phyloP scores from a whole-genome alignment of 1,140 invertebrate genomes.

The Uloborus diversus region DNA sequence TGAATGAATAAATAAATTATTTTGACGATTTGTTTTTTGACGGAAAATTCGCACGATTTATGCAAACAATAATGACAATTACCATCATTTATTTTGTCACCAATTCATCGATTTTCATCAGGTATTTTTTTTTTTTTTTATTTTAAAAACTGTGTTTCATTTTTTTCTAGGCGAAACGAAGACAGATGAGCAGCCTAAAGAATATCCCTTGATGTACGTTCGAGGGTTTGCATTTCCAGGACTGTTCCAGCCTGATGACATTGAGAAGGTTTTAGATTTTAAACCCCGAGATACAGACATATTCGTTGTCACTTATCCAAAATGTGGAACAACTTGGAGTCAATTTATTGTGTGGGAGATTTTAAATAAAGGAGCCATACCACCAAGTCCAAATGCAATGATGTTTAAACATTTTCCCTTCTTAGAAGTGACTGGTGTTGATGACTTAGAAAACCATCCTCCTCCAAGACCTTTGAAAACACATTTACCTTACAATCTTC shows the following conservation, averaged over 20 bases:
- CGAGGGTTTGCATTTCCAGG: conserved; percentile 1
- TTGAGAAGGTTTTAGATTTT: conserved; percentile 27
- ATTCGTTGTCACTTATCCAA: conserved; percentile 55
- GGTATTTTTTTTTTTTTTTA: too few relatives aligned
- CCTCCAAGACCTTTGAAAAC: conserved; percentile 48
- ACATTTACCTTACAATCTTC: conserved; percentile 49
- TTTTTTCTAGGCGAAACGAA: too few relatives aligned
- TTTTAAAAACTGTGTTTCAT: too few relatives aligned
- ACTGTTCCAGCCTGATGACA: neutral
- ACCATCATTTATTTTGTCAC: too few relatives aligned
- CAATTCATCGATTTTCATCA: too few relatives aligned
- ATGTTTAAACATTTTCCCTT: conserved; percentile 46
- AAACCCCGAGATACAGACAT: conserved; percentile 38
- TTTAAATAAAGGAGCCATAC: conserved; percentile 24
- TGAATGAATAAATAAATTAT: too few relatives aligned
- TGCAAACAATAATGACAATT: too few relatives aligned
- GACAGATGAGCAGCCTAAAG: neutral
- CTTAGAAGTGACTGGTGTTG: conserved; percentile 35
- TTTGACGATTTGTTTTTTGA: too few relatives aligned
- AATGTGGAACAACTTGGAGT: conserved; percentile 55
- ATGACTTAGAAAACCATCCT: conserved; percentile 11
- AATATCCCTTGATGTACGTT: conserved; percentile 2
- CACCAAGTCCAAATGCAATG: conserved; percentile 22
- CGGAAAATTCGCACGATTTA: too few relatives aligned
- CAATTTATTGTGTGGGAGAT: conserved; percentile 52